Percentiles rank a stretch among this genome's conserved stretches.
Evolutionary conservation across 2,797 vertebrate genomes (phyloP).

Genomic region (Microtus obscurus): DNA sequence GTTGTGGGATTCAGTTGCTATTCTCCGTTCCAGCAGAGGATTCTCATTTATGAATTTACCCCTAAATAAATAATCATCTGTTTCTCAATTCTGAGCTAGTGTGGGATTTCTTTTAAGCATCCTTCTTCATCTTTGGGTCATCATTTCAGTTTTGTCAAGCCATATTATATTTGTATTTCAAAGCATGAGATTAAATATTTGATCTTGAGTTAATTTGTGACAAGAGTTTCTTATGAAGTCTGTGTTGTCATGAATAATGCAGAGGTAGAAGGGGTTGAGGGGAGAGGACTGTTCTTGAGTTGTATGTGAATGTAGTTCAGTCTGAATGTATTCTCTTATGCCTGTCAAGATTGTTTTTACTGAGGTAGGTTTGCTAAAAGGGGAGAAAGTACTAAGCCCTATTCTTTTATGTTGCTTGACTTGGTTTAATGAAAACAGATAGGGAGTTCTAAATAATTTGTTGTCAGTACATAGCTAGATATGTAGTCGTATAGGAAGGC

Average conservation of each 20-base stretch:
- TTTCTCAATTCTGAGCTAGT: too few relatives aligned
- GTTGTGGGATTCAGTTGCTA: too few relatives aligned
- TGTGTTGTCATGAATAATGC: background rate
- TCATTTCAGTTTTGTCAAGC: background rate
- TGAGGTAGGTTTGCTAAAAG: background rate
- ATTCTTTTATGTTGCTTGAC: background rate
- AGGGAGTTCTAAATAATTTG: conserved; percentile 2
- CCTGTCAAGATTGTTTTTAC: conserved; percentile 14
- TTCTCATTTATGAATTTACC: too few relatives aligned
- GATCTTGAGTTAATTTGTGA: background rate
- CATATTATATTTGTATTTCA: background rate
- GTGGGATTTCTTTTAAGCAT: too few relatives aligned
- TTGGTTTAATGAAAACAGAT: background rate
- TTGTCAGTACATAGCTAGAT: background rate
- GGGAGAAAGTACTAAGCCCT: background rate
- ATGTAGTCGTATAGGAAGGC: background rate
- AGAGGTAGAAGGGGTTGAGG: background rate
- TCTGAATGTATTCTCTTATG: background rate
- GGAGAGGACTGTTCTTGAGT: background rate
- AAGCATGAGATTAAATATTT: background rate
- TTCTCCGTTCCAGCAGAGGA: too few relatives aligned
- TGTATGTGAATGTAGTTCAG: background rate
- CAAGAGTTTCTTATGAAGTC: background rate
- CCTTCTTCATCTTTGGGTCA: background rate
- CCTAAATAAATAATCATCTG: too few relatives aligned